These are phyloP conservation scores for Masnerella sp. DNA, from an alignment of 2,888 invertebrate species.

Conservation along the genomic window DNA sequence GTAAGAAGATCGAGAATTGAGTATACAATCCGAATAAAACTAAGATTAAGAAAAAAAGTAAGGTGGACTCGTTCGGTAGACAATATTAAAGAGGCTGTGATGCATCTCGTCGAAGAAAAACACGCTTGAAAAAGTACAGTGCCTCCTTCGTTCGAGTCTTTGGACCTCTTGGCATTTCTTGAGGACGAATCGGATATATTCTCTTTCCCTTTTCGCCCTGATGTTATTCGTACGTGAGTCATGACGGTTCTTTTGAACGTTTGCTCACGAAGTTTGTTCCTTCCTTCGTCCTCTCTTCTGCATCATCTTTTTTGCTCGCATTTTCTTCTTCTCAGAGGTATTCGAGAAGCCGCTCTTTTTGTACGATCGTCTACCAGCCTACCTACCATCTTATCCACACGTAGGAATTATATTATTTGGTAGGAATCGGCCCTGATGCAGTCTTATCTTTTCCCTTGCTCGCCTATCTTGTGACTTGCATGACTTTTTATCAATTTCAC, in stretches of 20 bases:
- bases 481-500: constrained; percentile 12
- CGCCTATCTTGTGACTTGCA: constrained; percentile 32
- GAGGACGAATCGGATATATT: constrained; percentile 60
- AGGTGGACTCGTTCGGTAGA: constrained; percentile 61
- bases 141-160: constrained; percentile 57
- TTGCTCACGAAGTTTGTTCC: constrained; percentile 59
- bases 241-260: constrained; percentile 61
- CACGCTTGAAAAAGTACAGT: constrained; percentile 61
- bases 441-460: constrained; percentile 48
- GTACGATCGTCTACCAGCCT: constrained; percentile 55
- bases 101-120: constrained; percentile 62
- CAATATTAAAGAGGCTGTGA: constrained; percentile 65
- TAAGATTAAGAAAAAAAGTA: constrained; percentile 58
- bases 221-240: constrained; percentile 63
- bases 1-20: constrained; percentile 57
- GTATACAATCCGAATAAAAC: constrained; percentile 61
- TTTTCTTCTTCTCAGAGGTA: constrained; percentile 61
- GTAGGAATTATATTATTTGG: constrained; percentile 60
- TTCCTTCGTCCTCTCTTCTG: constrained; percentile 56
- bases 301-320: constrained; percentile 58
- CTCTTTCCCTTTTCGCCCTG: constrained; percentile 59
- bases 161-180: constrained; percentile 62
- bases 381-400: constrained; percentile 58
- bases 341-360: constrained; percentile 56
- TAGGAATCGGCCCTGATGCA: constrained; percentile 54